Base-by-base conservation (phyloP, 2,113 vertebrate species). In the Xenopus borealis region DNA sequence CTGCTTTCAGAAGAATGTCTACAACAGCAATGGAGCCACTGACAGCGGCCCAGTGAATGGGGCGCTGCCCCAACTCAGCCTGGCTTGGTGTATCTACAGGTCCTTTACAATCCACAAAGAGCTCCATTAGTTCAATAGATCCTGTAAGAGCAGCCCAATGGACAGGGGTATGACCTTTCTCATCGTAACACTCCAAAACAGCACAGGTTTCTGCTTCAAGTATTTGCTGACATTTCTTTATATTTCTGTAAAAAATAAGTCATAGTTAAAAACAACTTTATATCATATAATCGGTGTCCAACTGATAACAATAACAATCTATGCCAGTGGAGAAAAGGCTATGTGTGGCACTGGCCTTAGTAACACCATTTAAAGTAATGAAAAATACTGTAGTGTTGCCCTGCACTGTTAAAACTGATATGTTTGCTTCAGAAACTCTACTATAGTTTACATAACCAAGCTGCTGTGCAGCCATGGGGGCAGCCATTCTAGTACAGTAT, bases 21-120 rank as follows among this genome's bases (percentile, higher is more conserved):
- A 79, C 66, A 44, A 66, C 55, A 8, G 71, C 55, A 55, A 44
- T 59, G 47, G 74, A 72, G 3, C 81, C 79, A 52, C 44, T 78
- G 17, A 71, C 62, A 17, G 79, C 72, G 66, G 79, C 80, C 77
- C 80, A 69, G n/a, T 72, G 72, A 11, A 81, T 79, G n/a, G 75
- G 73, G 10, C 57, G 79, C 64, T 71, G 70, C 0, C 79, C 76
- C 50, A 72, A 10, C 50, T 80, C 79, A 57, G n/a, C 76, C 69
- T 71, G 45, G 20, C 71, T 74, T 71, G 79, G 59, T 12, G 27
- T 55, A 53, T 83, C 69, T 66, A 77, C 61, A 10, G 74, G 74
- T 77, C 74, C 74, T 62, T 78, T 66, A 2, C 18, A 62, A 19
- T 80, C 79, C 65, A 57, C 40, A 19, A 76, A 78, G 44, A 50